phyloP scores from a whole-genome alignment of 2,888 invertebrate genomes.

The Mythimna lalbum region DNA sequence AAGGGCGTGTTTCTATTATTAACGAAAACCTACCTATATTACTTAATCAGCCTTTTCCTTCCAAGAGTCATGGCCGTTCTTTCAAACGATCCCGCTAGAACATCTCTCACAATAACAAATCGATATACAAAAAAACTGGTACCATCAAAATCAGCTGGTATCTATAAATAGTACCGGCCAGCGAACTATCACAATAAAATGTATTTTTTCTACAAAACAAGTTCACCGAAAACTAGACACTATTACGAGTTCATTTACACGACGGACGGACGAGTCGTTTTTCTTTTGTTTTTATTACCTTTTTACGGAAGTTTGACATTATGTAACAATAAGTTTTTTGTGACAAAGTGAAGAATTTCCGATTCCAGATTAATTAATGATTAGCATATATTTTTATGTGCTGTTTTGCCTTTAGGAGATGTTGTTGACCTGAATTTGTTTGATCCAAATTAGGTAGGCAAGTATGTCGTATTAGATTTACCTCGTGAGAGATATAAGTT shows the following conservation, averaged over 20 bases:
- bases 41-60: too few species aligned
- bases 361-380: constrained; percentile 16
- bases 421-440: constrained; percentile 34
- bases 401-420: constrained; percentile 4
- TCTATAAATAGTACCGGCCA: constrained; percentile 24
- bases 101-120: background rate
- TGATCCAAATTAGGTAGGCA: constrained; percentile 18
- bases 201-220: constrained; percentile 43
- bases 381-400: constrained; percentile 30
- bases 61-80: too few species aligned
- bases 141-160: constrained; percentile 45
- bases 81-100: too few species aligned
- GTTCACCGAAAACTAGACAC: constrained; percentile 58
- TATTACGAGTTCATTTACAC: constrained; percentile 61
- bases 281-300: constrained; percentile 42
- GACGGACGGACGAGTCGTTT: background rate
- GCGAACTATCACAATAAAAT: constrained; percentile 1
- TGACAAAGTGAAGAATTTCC: constrained; percentile 25
- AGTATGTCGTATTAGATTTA: background rate
- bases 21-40: too few species aligned
- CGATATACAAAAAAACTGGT: constrained; percentile 23
- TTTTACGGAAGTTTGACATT: constrained; percentile 44
- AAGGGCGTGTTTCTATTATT: too few species aligned
- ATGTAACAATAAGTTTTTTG: constrained; percentile 42
- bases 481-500: constrained; percentile 6